A percentile compares a stretch with the other conserved stretches of the same genome.
Evolutionary conservation across 1,140 invertebrate species (phyloP).

Genomic region (Musca domestica): DNA sequence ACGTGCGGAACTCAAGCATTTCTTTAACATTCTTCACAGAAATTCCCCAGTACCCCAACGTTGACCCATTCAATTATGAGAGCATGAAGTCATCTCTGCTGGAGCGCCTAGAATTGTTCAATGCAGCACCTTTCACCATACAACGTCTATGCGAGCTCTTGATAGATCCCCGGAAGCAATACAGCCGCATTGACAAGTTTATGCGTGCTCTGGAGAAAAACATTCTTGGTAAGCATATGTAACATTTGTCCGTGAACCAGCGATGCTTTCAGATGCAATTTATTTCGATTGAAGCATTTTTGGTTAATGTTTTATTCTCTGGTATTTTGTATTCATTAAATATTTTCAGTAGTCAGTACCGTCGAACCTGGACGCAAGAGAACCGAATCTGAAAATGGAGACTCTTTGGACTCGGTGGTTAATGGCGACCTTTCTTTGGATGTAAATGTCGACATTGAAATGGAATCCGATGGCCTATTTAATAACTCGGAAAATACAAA

Average conservation of each 20-base stretch:
- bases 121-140: slow-evolving; percentile 92
- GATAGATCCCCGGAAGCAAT: slow-evolving; percentile 87
- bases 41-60: slow-evolving; percentile 80
- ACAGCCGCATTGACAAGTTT: slow-evolving; percentile 93
- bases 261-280: too few relatives aligned
- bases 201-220: slow-evolving; percentile 94
- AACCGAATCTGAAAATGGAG: slow-evolving; percentile 67
- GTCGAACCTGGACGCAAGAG: slow-evolving; percentile 74
- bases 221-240: slow-evolving; percentile 60
- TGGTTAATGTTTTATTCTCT: neutral
- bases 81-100: slow-evolving; percentile 82
- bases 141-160: slow-evolving; percentile 93
- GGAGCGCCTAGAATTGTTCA: slow-evolving; percentile 78
- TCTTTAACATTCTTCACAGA: slow-evolving; percentile 44
- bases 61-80: slow-evolving; percentile 88
- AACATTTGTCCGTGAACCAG: neutral
- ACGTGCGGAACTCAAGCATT: neutral
- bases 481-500: slow-evolving; percentile 57
- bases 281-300: neutral
- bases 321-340: neutral
- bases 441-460: slow-evolving; percentile 68
- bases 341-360: slow-evolving; percentile 78
- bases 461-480: slow-evolving; percentile 64
- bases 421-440: slow-evolving; percentile 63
- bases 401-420: slow-evolving; percentile 60